Evolutionary conservation across 2,797 vertebrate genomes (phyloP).

Genomic region (Xerus rutilus): DNA sequence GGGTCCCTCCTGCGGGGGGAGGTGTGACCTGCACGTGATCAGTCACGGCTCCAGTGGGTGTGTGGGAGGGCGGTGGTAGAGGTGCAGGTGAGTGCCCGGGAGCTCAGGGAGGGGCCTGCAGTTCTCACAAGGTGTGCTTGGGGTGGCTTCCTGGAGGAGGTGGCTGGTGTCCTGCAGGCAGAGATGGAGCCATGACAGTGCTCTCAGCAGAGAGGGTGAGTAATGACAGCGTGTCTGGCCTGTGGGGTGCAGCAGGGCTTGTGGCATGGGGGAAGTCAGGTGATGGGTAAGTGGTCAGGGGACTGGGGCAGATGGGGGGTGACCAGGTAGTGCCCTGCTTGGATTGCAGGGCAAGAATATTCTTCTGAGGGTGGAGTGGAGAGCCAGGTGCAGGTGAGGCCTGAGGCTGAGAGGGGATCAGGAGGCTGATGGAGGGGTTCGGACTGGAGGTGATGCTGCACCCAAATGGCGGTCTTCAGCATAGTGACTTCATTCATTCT

Average conservation of each 20-base stretch:
- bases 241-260: not conserved
- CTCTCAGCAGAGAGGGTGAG: not conserved
- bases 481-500: not conserved
- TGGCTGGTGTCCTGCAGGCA: not conserved
- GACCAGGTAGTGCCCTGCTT: not conserved
- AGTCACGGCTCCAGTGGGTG: not conserved
- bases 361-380: not conserved
- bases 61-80: not conserved
- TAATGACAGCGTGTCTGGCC: no score
- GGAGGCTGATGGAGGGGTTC: not conserved
- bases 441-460: not conserved
- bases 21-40: not conserved
- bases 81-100: not conserved
- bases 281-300: not conserved
- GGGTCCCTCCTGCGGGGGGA: not conserved
- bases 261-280: not conserved
- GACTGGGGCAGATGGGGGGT: not conserved
- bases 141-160: constrained; percentile 9
- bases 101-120: not conserved
- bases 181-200: not conserved
- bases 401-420: not conserved
- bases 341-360: not conserved
- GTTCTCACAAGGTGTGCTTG: not conserved
- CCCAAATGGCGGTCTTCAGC: not conserved
- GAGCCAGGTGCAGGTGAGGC: not conserved